Conservation (phyloP, 2,113 vertebrate genomes). For the Rostratula benghalensis region DNA sequence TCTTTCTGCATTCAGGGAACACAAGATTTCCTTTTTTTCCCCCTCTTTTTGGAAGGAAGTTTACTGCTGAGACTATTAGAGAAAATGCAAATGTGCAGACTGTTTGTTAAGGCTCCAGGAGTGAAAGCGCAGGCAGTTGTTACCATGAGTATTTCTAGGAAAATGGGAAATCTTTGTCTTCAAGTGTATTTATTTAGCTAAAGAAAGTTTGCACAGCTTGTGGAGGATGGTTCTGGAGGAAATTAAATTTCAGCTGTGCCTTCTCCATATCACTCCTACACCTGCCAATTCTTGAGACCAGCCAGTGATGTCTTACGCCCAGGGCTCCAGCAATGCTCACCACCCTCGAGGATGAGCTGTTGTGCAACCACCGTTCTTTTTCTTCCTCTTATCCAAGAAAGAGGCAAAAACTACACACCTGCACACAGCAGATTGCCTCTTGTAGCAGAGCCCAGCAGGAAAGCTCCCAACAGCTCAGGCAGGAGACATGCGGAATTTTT, state of each 20-base stretch:
- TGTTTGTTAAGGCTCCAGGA: conserved; percentile 72
- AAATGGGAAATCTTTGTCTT: conserved; percentile 73
- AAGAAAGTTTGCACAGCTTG: conserved; percentile 62
- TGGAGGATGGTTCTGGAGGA: conserved; percentile 38
- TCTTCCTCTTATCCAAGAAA: neutral
- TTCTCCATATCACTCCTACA: conserved; percentile 7
- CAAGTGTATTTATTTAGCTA: conserved; percentile 70
- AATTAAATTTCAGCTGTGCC: conserved; percentile 62
- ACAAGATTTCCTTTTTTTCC: conserved; percentile 60
- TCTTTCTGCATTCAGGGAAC: conserved; percentile 62
- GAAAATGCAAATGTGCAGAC: conserved; percentile 73
- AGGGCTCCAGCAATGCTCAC: neutral
- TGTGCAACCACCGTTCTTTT: neutral
- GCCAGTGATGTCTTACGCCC: neutral
- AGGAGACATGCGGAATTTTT: neutral
- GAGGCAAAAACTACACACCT: neutral
- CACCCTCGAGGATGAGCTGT: neutral
- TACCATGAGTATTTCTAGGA: conserved; percentile 60
- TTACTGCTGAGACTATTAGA: conserved; percentile 76
- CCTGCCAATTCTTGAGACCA: conserved; percentile 9
- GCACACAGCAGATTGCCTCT: neutral
- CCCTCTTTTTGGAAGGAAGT: conserved; percentile 69
- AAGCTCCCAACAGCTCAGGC: neutral
- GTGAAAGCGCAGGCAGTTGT: conserved; percentile 61
- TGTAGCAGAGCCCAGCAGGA: neutral